Base-by-base conservation (phyloP, 2,113 vertebrate species). In the Hipposideros armiger region DNA sequence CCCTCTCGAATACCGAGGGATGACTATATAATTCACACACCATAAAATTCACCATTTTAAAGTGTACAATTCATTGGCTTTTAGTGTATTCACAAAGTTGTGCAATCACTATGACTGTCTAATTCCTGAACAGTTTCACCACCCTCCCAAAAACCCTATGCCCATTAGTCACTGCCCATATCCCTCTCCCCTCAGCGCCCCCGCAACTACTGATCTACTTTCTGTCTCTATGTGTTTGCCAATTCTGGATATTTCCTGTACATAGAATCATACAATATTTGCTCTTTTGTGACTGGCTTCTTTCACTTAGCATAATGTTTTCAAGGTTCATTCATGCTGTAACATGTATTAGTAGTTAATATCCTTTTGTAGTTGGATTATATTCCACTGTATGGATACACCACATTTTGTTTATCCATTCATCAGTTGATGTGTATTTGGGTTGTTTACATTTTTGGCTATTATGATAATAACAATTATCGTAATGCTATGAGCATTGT, bases 1-100 rank as follows among this genome's bases (percentile, higher is more conserved):
- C 56, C 26, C 56, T 11, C 40, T 40, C 17, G 76, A 30, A 11
- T 82, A 82, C 56, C 40, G 5, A 42, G 42, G 36, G 78, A 82
- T 9, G 42, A 60, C 56, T 45, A 36, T 13, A 20, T 8, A 40
- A 85, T 70, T 74, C 40, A 72, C 62, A 81, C 4, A 70, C 58
- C 77, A 66, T 70, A 70, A 84, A 87, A 87, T 78, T 40, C n/a
- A 86, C 13, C 16, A 74, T 67, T 90, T 81, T 40, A 56, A 82
- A 26, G 8, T 62, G 14, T 62, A 22, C 40, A 66, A 1, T 45
- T 69, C 22, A 28, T 28, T 67, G 47, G 36, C 81, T 60, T 56
- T 82, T 84, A 60, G 40, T 45, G 30, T 85, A 70, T 36, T 93
- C 32, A 30, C n/a, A 11, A 28, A 91, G 56, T 47, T 66, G 19